Evolutionary conservation across 2,113 vertebrate species (phyloP), one percentile per base, ranked within the genome.

Genomic region (Dasypus novemcinctus): DNA sequence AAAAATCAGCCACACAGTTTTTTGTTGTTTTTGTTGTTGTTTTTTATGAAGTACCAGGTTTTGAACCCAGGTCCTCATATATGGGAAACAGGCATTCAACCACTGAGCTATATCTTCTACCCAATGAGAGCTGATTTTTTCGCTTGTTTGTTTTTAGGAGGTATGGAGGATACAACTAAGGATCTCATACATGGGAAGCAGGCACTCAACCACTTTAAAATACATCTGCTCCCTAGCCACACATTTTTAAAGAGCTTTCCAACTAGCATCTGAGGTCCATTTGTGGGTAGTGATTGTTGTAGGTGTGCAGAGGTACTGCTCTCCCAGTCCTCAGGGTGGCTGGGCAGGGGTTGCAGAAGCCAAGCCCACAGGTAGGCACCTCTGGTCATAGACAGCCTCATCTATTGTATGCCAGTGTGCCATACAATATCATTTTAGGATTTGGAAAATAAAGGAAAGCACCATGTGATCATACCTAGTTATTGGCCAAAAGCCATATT

Each of bases 301-400:
- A 61, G 1, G 43, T 18, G 6, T 41, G 21, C 9, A 21, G 38
- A 90, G 38, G 57, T 8, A 29, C 6, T 33, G 15, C 17, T 15
- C 41, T 36, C n/a, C 17, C n/a, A n/a, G 57, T 17, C 82, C 11
- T 49, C 8, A 4, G 81, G n/a, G 41, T n/a, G 61, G 10, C 43
- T 27, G 11, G 13, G 11, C 66, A 46, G 31, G 36, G 85, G 49
- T 36, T 21, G 36, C 27, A 33, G 49, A 54, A 68, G 38, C 43
- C 2, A 12, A 5, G 15, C 14, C 9, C 4, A n/a, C 5, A 2
- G 18, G 14, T 8, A 81, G 4, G 75, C 25, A 76, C 21, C 2
- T 3, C 31, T 49, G 27, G 25, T 75, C 61, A 54, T 52, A 54
- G 81, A 81, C 27, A 69, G 7, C 25, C 20, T 66, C 36, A 12